These are phyloP conservation scores for Arctopsyche grandis DNA, from an alignment of 1,140 invertebrate genomes.

Conservation along the genomic window DNA sequence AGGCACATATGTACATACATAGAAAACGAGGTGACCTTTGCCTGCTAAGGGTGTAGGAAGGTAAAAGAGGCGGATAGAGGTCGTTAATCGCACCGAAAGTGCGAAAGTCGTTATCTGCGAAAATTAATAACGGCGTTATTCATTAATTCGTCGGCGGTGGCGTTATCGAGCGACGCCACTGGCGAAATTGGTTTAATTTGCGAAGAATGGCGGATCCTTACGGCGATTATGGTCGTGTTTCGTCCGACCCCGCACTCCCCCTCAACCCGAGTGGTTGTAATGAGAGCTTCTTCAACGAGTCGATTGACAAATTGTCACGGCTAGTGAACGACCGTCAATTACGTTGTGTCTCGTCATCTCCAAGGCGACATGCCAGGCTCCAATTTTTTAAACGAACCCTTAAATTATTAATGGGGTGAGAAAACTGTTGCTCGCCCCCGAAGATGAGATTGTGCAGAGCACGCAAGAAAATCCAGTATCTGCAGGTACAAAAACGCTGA, in stretches of 20 bases:
- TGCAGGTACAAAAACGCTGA: too few species aligned
- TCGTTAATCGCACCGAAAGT: neutral
- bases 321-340: conserved; percentile 20
- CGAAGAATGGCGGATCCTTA: conserved; percentile 48
- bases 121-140: conserved; percentile 11
- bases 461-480: too few species aligned
- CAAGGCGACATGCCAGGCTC: neutral
- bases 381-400: too few species aligned
- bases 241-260: neutral
- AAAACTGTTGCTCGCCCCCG: too few species aligned
- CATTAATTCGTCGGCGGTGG: neutral
- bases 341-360: conserved; percentile 1
- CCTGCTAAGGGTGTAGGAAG: too few species aligned
- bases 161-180: conserved; percentile 2
- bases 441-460: too few species aligned
- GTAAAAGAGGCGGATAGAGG: neutral
- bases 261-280: neutral
- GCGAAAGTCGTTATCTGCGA: neutral
- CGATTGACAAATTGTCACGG: conserved; percentile 30
- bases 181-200: conserved; percentile 53
- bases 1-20: too few species aligned
- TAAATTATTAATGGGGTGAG: too few species aligned
- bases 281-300: conserved; percentile 16
- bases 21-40: too few species aligned
- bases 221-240: conserved; percentile 19